These are phyloP conservation scores for Pseudococcus viburni DNA, from an alignment of 2,888 invertebrate species.

Conservation along the genomic window DNA sequence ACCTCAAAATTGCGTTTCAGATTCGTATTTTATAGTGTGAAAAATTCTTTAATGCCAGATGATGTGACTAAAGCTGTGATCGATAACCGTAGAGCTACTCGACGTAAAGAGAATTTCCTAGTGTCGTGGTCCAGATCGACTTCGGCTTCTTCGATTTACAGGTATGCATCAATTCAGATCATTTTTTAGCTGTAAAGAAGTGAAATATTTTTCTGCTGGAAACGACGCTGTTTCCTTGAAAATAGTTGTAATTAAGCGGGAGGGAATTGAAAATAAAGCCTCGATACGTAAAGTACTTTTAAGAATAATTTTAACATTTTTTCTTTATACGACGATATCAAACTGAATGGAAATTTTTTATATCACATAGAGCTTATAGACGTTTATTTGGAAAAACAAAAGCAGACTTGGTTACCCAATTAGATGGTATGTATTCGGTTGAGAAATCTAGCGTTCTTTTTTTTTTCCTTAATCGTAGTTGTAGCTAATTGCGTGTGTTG, in stretches of 20 bases:
- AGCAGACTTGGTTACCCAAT: conserved; percentile 66
- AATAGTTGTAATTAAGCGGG: not conserved
- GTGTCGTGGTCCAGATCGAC: conserved; percentile 72
- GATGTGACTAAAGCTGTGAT: conserved; percentile 81
- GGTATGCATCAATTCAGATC: conserved; percentile 68
- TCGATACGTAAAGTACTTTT: not conserved
- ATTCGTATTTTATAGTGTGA: conserved; percentile 79
- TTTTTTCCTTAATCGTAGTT: conserved; percentile 37
- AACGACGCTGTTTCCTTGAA: not conserved
- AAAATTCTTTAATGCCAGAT: conserved; percentile 81
- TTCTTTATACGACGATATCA: conserved; percentile 10
- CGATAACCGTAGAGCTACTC: conserved; percentile 70
- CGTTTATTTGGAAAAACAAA: conserved; percentile 66
- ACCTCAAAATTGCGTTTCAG: conserved; percentile 72
- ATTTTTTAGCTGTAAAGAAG: not conserved
- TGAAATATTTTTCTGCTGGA: not conserved
- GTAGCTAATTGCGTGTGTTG: conserved; percentile 50
- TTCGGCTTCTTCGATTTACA: conserved; percentile 71
- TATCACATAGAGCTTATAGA: conserved; percentile 64
- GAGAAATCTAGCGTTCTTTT: conserved; percentile 26
- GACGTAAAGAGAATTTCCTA: conserved; percentile 70
- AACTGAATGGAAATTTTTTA: conserved; percentile 56
- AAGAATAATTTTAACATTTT: not conserved
- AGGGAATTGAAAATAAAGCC: not conserved
- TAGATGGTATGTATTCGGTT: conserved; percentile 65